Base-by-base conservation (phyloP, 2,113 vertebrate genomes). In the Pseudonaja textilis region DNA sequence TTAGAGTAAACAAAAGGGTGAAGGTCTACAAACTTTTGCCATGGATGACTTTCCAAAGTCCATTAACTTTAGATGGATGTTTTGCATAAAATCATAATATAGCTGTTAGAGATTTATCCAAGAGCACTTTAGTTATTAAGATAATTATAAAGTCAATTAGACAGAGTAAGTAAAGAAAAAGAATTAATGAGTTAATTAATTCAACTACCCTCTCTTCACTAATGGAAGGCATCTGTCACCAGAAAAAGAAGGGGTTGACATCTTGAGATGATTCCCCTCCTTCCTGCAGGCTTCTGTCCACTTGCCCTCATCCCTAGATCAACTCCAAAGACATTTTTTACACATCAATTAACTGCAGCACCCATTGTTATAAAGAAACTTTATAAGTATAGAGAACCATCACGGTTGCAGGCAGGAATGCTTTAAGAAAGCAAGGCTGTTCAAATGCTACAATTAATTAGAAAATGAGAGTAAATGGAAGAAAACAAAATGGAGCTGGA, bases 51-150 rank as follows among this genome's bases (percentile, higher is more conserved):
- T 89, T 55, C 34, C 29, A 92, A 81, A 89, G 54, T 92, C 86
- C 91, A 92, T 92, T 74, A 54, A 88, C 69, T 89, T 55, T 14
- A 20, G 16, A 56, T 20, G 50, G 61, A 74, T 74, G 18, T 47
- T 57, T 92, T 92, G 34, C 87, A 89, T 89, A 56, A 89, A 69
- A 92, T 89, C 18, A 25, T 55, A 56, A 56, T 34, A 89, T 89
- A 81, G 88, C 14, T 42, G 59, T 34, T 56, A 42, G 52, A 59
- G 42, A 55, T 74, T 52, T 89, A 39, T 88, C 59, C 59, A 74
- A 74, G 52, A 42, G 61, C 50, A 42, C 87, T 89, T 92, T 47
- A 81, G 34, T 56, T 55, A 56, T 91, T 90, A 69, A 50, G n/a
- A 50, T 92, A 29, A 74, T 74, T 88, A 69, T 74, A 69, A 52